phyloP scores from a whole-genome alignment of 2,113 vertebrate genomes.

The Percina caprodes region DNA sequence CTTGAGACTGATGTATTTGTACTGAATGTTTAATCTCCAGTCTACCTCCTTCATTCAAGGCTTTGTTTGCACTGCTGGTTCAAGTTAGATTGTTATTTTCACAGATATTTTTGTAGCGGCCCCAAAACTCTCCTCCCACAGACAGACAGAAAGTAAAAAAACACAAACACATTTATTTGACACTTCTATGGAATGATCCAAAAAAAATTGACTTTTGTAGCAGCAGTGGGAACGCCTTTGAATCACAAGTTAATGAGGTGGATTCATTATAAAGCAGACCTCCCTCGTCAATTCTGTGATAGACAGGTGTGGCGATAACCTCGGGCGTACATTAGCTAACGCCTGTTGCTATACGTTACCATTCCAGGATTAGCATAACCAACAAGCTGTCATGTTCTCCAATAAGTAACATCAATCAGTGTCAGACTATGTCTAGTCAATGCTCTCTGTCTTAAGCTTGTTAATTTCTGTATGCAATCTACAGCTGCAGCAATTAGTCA shows the following conservation, averaged over 20 bases:
- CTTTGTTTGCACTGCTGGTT: conserved; percentile 66
- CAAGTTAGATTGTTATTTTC: conserved; percentile 45
- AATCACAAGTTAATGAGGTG: conserved; percentile 8
- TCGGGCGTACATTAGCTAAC: conserved; percentile 62
- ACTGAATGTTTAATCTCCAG: conserved; percentile 67
- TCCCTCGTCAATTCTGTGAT: conserved; percentile 49
- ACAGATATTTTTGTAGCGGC: conserved; percentile 46
- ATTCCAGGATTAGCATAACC: conserved; percentile 56
- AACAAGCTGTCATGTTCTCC: conserved; percentile 64
- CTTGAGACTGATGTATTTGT: conserved; percentile 62
- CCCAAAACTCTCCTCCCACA: conserved; percentile 20
- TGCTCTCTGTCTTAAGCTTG: conserved; percentile 15
- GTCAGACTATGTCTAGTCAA: conserved; percentile 22
- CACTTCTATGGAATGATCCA: conserved; percentile 3
- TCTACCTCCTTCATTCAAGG: conserved; percentile 64
- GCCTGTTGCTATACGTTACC: conserved; percentile 45
- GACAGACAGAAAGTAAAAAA: background rate
- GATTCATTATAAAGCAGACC: conserved; percentile 54
- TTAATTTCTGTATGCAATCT: conserved; percentile 37
- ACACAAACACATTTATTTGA: background rate
- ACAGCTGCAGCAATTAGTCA: conserved; percentile 38
- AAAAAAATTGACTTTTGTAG: conserved; percentile 32
- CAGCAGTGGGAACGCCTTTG: background rate
- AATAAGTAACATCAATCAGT: conserved; percentile 58
- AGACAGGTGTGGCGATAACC: conserved; percentile 65